Base-by-base conservation (phyloP, 1,140 invertebrate species). In the Drosophila pruinosa region DNA sequence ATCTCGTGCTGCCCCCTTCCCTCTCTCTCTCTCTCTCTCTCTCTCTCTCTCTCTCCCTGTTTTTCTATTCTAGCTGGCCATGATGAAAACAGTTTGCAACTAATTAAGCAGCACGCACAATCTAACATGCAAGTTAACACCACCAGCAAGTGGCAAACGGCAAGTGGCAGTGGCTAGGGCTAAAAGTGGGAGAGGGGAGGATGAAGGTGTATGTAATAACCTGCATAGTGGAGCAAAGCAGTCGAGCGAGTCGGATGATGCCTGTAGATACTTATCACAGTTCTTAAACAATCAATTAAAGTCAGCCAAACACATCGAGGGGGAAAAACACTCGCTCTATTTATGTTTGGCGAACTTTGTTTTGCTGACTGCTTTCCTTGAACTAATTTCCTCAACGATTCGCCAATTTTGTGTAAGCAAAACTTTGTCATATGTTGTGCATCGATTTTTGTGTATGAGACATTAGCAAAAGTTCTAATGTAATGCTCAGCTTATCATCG, bases 61-160 rank as follows among this genome's bases (percentile, higher is more conserved):
- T 24, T 21, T 50, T 28, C 3, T 47, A 34, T 24, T 14, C 3
- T 7, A 8, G 21, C 6, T 39, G 14, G 45, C 2, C 12, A 75
- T 85, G 81, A 85, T 85, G 81, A 68, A 88, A 86, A 86, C 82
- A 88, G 82, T 86, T 86, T 88, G 82, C 82, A 86, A 86, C 82
- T 86, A 86, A 86, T 86, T 86, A 86, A 86, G 82, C 75, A 89
- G 82, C 82, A 86, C 82, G 82, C 82, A 86, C 82, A 88, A 86
- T 86, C 78, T 86, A 86, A 75, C 81, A 86, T 86, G 81, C 81
- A 88, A 86, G 71, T 78, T 86, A 89, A 82, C 82, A 88, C 82
- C 78, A 52, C 26, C 26, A 61, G 45, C 64, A 72, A 58, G 22
- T 31, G 52, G 43, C 65, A 57, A 67, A 36, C 12, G 45, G 41